Conservation (phyloP, 2,888 invertebrate species). For the Tanytarsus gracilentus region DNA sequence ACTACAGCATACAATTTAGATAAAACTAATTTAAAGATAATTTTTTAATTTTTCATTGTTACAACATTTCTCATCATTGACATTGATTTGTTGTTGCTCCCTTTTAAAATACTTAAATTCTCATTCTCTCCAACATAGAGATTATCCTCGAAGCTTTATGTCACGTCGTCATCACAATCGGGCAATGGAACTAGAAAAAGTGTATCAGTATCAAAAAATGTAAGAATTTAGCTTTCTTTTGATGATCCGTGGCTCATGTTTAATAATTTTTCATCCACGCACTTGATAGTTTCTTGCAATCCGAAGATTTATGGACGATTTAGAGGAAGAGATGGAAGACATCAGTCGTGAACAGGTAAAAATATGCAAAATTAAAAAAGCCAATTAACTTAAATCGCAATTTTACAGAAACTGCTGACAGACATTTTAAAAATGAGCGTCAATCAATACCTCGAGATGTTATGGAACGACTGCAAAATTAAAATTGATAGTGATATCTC, state of each 20-base stretch:
- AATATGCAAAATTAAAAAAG: background rate
- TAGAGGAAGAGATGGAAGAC: slow-evolving; percentile 19
- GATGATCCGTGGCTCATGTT: background rate
- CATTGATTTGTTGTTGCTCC: slow-evolving; percentile 27
- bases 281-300: background rate
- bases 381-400: background rate
- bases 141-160: slow-evolving; percentile 6
- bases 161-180: background rate
- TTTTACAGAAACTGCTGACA: slow-evolving; percentile 4
- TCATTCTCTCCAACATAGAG: slow-evolving; percentile 10
- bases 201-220: slow-evolving; percentile 18
- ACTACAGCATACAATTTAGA: too few relatives aligned
- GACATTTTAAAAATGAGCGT: background rate
- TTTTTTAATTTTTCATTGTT: slow-evolving; percentile 8
- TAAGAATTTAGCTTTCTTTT: background rate
- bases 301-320: slow-evolving; percentile 6
- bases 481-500: background rate
- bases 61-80: slow-evolving; percentile 16
- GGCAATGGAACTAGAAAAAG: background rate
- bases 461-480: background rate
- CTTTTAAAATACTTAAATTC: too few relatives aligned
- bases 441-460: background rate
- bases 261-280: background rate
- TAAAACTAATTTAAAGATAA: background rate
- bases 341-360: slow-evolving; percentile 9